These are phyloP conservation scores for Anolis carolinensis DNA, from an alignment of 2,113 vertebrate species.

Conservation along the genomic window DNA sequence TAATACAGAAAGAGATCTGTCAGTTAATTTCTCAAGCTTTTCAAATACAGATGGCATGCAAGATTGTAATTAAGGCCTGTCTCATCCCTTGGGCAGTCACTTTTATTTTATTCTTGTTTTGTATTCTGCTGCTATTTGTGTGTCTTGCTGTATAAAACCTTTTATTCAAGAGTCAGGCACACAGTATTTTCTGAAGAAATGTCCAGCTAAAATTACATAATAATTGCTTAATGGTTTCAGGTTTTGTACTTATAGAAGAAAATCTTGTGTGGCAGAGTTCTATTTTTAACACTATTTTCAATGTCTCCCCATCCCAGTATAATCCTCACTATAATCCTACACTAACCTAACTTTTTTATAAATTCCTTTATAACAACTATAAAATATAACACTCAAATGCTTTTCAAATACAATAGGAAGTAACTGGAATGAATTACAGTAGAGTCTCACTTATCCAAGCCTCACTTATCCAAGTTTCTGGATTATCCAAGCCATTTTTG, in stretches of 20 bases:
- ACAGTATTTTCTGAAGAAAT: background rate
- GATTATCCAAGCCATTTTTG: no score
- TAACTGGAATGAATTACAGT: no score
- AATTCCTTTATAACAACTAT: no score
- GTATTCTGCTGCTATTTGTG: background rate
- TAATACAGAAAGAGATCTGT: background rate
- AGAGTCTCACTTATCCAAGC: no score
- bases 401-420: no score
- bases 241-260: background rate
- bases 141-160: background rate
- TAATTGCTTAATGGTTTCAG: background rate
- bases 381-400: no score
- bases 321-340: background rate
- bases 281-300: background rate
- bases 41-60: background rate
- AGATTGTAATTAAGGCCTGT: slow-evolving; percentile 4
- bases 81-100: background rate
- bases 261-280: background rate
- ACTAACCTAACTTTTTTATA: background rate
- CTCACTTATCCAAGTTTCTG: no score
- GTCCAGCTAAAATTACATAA: slow-evolving; percentile 1
- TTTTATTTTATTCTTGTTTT: background rate
- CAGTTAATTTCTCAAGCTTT: slow-evolving; percentile 2
- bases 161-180: background rate
- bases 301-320: background rate